Conservation (phyloP, 2,888 invertebrate species). For the Saturnia pavonia region DNA sequence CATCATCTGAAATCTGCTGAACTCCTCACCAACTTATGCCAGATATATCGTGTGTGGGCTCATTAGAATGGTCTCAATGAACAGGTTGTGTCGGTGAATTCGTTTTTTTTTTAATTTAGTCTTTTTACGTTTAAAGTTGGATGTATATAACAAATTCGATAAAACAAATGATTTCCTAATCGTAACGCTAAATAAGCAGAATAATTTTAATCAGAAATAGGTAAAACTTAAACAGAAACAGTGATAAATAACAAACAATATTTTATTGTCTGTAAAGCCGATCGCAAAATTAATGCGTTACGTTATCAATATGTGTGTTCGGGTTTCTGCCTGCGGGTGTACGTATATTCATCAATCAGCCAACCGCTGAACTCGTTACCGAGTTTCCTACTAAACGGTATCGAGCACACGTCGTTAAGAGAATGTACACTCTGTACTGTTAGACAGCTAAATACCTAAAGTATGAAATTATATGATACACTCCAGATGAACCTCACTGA, state of each 20-base stretch:
- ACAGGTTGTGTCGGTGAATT: no score
- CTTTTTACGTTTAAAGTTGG: no score
- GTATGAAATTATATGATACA: background rate
- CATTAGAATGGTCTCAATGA: no score
- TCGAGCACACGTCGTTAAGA: background rate
- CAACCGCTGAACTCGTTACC: constrained; percentile 73
- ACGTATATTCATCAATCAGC: constrained; percentile 73
- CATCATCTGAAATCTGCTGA: no score
- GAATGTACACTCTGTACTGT: constrained; percentile 1
- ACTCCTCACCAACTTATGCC: no score
- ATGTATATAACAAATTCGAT: constrained; percentile 31
- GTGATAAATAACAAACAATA: constrained; percentile 35
- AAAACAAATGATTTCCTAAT: constrained; percentile 14
- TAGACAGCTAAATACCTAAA: background rate
- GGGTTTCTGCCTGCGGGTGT: constrained; percentile 41
- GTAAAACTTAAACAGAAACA: constrained; percentile 17
- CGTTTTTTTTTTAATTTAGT: no score
- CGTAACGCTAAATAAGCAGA: background rate
- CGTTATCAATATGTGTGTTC: constrained; percentile 64
- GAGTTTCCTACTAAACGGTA: constrained; percentile 61
- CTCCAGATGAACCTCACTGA: no score
- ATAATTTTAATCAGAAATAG: constrained; percentile 7
- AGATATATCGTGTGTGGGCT: no score
- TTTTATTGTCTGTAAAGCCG: constrained; percentile 47
- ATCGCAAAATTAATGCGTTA: constrained; percentile 59